Base-by-base conservation (phyloP, 2,113 vertebrate genomes). In the Gasterosteus nipponicus region DNA sequence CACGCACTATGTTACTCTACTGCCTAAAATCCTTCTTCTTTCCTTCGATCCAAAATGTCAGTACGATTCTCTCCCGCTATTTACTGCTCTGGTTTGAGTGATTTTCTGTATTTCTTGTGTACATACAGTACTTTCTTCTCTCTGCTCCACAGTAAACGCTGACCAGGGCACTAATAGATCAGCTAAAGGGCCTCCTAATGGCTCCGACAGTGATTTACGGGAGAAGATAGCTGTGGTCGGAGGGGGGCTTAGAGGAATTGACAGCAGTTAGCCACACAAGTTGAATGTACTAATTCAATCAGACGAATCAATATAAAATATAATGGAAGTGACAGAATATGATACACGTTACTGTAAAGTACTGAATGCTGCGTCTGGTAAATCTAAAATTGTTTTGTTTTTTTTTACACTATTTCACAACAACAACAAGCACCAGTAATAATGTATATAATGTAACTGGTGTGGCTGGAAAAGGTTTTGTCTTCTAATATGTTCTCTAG, bases 111-210 rank as follows among this genome's bases (percentile, higher is more conserved):
- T 54, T 42, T 70, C 5, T 15, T 63, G 6, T 8, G 5, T 69
- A 60, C 31, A 54, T 26, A 16, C 16, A 51, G 38, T 9, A 77
- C 42, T 63, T 2, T 1, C 31, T 16, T 11, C 58, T n/a, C 15
- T 7, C 3, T 8, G 65, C 33, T 60, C 38, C 57, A 35, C 39
- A 44, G 7, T 64, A 35, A 63, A 72, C 42, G 44, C 31, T 66
- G 61, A 77, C 54, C 58, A 18, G 58, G 65, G 35, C 60, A 75
- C 82, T 84, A 72, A 87, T 46, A 73, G 62, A 81, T 67, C 12
- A 10, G 42, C 77, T 47, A 59, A 83, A 88, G 78, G 80, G 86
- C 69, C 74, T 81, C 75, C 70, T 87, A 80, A 87, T 81, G 82
- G 75, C 53, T 69, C 73, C 75, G 82, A 62, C 69, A 75, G 77